These are phyloP conservation scores for Leucoraja ocellata DNA, from an alignment of 2,797 vertebrate genomes.

Conservation along the genomic window DNA sequence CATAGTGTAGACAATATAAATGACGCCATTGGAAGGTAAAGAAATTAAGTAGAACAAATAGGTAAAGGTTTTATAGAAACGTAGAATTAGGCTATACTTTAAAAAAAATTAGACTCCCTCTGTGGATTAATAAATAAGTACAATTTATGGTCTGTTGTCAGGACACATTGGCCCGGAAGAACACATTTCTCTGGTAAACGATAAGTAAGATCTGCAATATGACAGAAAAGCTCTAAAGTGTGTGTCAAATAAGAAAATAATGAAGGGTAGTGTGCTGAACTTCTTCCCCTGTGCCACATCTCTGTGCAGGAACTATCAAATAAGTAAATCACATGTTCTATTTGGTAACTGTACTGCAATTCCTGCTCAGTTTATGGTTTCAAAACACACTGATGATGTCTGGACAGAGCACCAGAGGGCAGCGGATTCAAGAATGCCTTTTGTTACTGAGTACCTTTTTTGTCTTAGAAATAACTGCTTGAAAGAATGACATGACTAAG, in stretches of 20 bases:
- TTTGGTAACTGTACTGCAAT: not conserved
- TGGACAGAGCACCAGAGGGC: slow-evolving; percentile 6
- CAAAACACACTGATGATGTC: not conserved
- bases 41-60: not conserved
- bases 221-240: not conserved
- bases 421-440: not conserved
- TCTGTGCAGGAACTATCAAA: not conserved
- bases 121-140: not conserved
- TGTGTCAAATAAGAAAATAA: not conserved
- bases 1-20: not conserved
- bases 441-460: not conserved
- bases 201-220: not conserved
- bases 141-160: not conserved
- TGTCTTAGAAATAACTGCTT: not conserved
- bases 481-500: not conserved
- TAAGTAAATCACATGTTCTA: not conserved
- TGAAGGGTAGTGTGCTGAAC: not conserved
- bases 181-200: not conserved
- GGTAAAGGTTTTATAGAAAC: not conserved
- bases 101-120: not conserved
- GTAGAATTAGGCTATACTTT: not conserved
- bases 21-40: not conserved
- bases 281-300: not conserved
- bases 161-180: not conserved
- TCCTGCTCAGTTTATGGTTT: not conserved